phyloP scores from a whole-genome alignment of 2,888 invertebrate species.

The Eilema caniola region DNA sequence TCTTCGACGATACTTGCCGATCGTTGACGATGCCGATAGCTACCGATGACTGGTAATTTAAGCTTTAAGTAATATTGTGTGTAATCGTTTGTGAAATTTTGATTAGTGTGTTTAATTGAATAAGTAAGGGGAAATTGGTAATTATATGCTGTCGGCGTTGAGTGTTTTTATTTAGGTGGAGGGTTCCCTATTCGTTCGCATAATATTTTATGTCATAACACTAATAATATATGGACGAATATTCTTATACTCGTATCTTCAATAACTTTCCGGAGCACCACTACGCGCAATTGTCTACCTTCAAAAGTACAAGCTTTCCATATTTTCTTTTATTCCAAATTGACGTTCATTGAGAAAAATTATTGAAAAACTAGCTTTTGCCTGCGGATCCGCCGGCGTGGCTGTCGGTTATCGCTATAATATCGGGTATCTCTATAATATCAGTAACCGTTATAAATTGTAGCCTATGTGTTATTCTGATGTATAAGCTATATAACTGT shows the following conservation, averaged over 20 bases:
- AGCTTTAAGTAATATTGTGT: slow-evolving; percentile 33
- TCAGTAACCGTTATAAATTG: too few species aligned
- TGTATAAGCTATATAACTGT: too few species aligned
- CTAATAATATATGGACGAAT: too few species aligned
- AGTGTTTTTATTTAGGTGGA: slow-evolving; percentile 19
- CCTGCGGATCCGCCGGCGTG: too few species aligned
- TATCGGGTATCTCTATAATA: too few species aligned
- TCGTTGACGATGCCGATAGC: background rate
- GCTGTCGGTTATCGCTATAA: too few species aligned
- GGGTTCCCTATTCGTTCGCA: background rate
- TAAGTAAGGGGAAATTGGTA: slow-evolving; percentile 32
- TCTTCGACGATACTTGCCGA: slow-evolving; percentile 16
- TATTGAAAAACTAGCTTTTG: too few species aligned
- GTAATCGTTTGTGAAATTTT: slow-evolving; percentile 44
- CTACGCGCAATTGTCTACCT: too few species aligned
- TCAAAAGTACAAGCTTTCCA: too few species aligned
- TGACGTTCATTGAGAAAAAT: too few species aligned
- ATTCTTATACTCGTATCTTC: background rate
- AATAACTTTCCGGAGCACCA: slow-evolving; percentile 30
- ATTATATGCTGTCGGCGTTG: slow-evolving; percentile 22
- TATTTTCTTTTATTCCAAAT: too few species aligned
- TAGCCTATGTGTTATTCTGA: too few species aligned
- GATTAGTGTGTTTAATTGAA: slow-evolving; percentile 47
- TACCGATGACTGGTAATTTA: background rate
- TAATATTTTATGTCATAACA: background rate